Conservation (phyloP, 2,113 vertebrate species). For the Saccopteryx leptura region DNA sequence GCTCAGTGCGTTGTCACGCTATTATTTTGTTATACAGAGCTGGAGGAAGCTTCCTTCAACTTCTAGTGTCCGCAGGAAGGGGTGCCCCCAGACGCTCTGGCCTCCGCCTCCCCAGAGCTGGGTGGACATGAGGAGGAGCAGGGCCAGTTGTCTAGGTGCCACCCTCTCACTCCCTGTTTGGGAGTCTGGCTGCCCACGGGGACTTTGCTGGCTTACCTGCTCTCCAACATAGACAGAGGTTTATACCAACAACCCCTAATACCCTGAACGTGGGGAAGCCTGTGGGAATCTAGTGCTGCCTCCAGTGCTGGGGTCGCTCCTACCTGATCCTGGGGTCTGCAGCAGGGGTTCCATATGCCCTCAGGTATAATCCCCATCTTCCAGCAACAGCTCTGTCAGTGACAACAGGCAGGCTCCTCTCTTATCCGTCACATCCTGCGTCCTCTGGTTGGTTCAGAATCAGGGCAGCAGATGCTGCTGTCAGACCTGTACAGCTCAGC, state of each 20-base stretch:
- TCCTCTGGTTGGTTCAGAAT: not conserved
- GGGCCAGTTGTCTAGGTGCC: rapidly evolving
- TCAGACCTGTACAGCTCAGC: not conserved
- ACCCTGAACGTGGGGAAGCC: not conserved
- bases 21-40: not conserved
- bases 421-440: rapidly evolving
- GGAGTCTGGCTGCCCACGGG: not conserved
- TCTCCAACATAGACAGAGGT: not conserved
- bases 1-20: rapidly evolving
- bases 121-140: not conserved
- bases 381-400: not conserved
- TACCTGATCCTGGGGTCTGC: not conserved
- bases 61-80: not conserved
- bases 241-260: not conserved
- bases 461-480: not conserved
- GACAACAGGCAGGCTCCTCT: not conserved
- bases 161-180: not conserved
- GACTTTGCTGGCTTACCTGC: not conserved
- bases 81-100: not conserved
- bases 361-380: rapidly evolving
- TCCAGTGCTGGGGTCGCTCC: not conserved
- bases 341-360: rapidly evolving
- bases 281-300: not conserved
- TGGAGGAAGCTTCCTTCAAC: not conserved
- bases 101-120: not conserved